A percentile compares a stretch with the other conserved stretches of the same genome.
These are phyloP conservation scores for Muscicapa comitata DNA, from an alignment of 2,797 vertebrate species.

Conservation along the genomic window DNA sequence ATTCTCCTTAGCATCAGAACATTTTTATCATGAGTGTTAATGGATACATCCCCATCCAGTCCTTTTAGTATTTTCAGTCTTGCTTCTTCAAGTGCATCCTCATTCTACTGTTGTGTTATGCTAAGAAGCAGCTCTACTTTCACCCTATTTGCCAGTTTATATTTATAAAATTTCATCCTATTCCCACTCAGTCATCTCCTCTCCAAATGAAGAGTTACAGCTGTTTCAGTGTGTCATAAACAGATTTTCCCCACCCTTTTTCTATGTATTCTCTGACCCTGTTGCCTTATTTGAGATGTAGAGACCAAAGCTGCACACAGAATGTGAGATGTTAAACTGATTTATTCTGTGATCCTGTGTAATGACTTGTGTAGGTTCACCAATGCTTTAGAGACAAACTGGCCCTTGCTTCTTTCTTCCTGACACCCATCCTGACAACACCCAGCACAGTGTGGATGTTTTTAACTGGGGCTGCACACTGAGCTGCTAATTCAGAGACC, in stretches of 20 bases:
- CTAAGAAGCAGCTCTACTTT: neutral
- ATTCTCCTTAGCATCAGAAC: neutral
- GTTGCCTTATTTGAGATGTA: neutral
- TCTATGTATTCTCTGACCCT: neutral
- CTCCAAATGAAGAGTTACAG: neutral
- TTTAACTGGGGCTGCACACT: neutral
- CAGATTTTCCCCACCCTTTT: neutral
- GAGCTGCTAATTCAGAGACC: neutral
- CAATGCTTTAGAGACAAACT: neutral
- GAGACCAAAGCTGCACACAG: neutral
- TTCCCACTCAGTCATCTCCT: neutral
- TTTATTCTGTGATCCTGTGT: neutral
- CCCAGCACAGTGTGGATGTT: neutral
- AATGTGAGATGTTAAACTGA: neutral
- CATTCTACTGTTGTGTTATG: neutral
- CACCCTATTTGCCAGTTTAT: neutral
- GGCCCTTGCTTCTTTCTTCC: neutral
- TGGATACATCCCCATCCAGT: neutral
- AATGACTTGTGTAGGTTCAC: neutral
- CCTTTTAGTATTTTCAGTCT: neutral
- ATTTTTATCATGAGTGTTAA: neutral
- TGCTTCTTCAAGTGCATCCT: neutral
- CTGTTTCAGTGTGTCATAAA: neutral
- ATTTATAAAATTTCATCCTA: neutral
- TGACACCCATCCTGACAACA: neutral